These are phyloP conservation scores for Sabellastarte sp. DNA, from an alignment of 2,888 invertebrate species.

Conservation along the genomic window DNA sequence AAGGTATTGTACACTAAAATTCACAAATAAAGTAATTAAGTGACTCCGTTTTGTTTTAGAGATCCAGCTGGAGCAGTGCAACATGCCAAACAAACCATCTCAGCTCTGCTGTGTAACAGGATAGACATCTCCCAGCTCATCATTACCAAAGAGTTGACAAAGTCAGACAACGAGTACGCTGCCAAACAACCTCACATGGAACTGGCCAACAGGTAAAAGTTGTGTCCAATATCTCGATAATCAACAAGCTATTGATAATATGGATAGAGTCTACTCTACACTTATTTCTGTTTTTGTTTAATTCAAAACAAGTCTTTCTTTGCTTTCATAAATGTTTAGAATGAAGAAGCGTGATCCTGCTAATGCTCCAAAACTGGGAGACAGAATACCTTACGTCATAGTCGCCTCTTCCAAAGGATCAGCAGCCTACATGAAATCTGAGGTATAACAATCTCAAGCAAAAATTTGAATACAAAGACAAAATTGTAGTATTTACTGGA, in stretches of 20 bases:
- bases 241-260: too few relatives aligned
- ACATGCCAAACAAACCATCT: constrained; percentile 73
- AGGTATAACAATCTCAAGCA: too few relatives aligned
- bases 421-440: constrained; percentile 95
- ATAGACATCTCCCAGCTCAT: constrained; percentile 98
- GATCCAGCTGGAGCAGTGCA: constrained; percentile 87
- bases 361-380: constrained; percentile 95
- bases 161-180: constrained; percentile 82
- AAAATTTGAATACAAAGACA: too few relatives aligned
- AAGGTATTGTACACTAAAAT: too few relatives aligned
- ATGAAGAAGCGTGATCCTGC: constrained; percentile 97
- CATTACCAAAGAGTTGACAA: constrained; percentile 75
- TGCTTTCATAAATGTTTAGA: too few relatives aligned
- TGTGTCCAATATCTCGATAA: too few relatives aligned
- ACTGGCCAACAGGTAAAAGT: constrained; percentile 75
- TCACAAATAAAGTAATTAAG: too few relatives aligned
- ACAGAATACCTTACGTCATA: constrained; percentile 96
- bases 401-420: constrained; percentile 87
- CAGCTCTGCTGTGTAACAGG: constrained; percentile 93
- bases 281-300: too few relatives aligned
- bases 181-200: constrained; percentile 99
- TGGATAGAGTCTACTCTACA: too few relatives aligned
- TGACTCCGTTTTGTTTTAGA: too few relatives aligned
- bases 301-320: too few relatives aligned
- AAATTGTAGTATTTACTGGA: too few relatives aligned